These are phyloP conservation scores for Periparus ater DNA, from an alignment of 2,797 vertebrate species.

Conservation along the genomic window DNA sequence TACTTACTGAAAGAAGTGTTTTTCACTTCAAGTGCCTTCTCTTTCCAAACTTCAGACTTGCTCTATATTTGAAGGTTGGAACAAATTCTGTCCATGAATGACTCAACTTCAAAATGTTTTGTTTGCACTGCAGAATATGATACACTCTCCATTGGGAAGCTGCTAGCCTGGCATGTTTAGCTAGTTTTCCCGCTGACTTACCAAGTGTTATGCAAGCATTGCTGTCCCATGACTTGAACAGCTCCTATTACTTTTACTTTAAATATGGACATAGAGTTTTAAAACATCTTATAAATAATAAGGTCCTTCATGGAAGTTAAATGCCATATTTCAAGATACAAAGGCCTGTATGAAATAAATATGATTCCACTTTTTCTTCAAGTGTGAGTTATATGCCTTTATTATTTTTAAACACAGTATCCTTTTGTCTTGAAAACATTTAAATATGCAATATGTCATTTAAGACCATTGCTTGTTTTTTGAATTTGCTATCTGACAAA, in stretches of 20 bases:
- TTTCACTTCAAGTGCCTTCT: background rate
- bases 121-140: slow-evolving; percentile 46
- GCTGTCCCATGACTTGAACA: background rate
- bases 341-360: background rate
- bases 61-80: slow-evolving; percentile 17
- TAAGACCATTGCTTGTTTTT: background rate
- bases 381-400: background rate
- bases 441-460: background rate
- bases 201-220: slow-evolving; percentile 37
- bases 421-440: background rate
- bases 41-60: slow-evolving; percentile 9
- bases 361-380: background rate
- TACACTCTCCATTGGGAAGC: slow-evolving; percentile 16
- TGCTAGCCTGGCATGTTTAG: background rate
- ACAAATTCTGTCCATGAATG: background rate
- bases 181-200: slow-evolving; percentile 34
- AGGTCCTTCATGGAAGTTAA: background rate
- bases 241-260: slow-evolving; percentile 3
- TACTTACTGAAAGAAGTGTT: background rate
- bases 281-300: background rate
- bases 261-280: background rate
- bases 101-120: slow-evolving; percentile 32
- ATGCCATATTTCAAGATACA: background rate
- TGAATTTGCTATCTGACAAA: slow-evolving; percentile 13
- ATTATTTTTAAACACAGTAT: background rate